phyloP scores from a whole-genome alignment of 2,888 invertebrate genomes.

The Lasius fuliginosus region DNA sequence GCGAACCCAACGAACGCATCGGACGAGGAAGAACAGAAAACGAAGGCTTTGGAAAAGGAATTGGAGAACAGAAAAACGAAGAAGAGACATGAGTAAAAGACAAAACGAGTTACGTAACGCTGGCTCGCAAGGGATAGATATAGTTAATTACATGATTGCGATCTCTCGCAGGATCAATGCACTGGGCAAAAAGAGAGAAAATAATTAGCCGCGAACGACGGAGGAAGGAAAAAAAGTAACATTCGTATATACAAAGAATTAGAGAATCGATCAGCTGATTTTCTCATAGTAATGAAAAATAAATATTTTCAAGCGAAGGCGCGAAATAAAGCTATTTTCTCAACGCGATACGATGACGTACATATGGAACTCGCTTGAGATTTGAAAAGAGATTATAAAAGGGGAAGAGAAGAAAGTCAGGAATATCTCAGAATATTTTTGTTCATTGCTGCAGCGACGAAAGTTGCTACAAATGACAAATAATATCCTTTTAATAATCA shows the following conservation, averaged over 20 bases:
- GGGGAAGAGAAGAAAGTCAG: neutral
- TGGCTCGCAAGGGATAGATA: constrained; percentile 73
- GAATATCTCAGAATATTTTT: neutral
- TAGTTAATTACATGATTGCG: constrained; percentile 79
- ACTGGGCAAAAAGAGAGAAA: constrained; percentile 69
- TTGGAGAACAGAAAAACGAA: constrained; percentile 13
- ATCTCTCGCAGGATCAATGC: constrained; percentile 77
- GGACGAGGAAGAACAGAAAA: constrained; percentile 56
- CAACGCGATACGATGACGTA: neutral
- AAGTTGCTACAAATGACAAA: neutral
- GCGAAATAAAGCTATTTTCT: neutral
- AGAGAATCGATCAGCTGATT: constrained; percentile 10
- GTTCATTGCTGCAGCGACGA: neutral
- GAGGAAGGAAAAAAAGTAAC: constrained; percentile 52
- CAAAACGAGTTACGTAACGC: constrained; percentile 70
- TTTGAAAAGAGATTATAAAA: neutral
- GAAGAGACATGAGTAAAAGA: constrained; percentile 38
- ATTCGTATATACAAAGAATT: constrained; percentile 16
- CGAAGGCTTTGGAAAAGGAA: constrained; percentile 53
- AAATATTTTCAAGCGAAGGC: neutral
- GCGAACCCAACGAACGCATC: constrained; percentile 44
- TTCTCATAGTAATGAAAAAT: neutral
- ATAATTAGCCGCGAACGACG: constrained; percentile 46
- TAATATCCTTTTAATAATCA: neutral
- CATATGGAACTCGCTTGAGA: neutral